Evolutionary conservation across 2,888 invertebrate genomes (phyloP), one percentile per base, ranked within the genome.

Genomic region (Disparrhopalites patrizii): DNA sequence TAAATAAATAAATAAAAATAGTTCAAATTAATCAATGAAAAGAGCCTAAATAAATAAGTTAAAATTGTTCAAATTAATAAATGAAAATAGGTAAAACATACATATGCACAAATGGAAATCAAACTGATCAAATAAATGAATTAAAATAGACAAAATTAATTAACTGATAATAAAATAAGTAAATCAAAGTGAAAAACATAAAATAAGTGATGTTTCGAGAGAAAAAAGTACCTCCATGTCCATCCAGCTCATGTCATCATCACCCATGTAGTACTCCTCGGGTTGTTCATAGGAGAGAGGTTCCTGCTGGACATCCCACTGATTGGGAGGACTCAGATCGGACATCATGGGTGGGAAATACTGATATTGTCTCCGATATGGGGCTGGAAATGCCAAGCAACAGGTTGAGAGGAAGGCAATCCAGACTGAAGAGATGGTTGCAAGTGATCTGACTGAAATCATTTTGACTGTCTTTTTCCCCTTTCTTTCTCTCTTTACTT

Each of bases 371-470:
- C 71, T 62, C 60, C 68, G 61, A 31, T 66, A 69, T n/a, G 40
- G 62, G n/a, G 69, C 57, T 54, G 70, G 70, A 70, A 67, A 72
- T n/a, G 68, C 71, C 67, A 70, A 65, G 69, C 72, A 68, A 71
- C 73, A 73, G 70, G 65, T 65, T 33, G 63, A 62, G 28, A 62
- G 31, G 36, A 62, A 51, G 15, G 43, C 61, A 27, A 50, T 27
- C 58, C 58, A 58, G n/a, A 58, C 15, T 23, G 38, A 58, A 36
- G 56, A 36, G 23, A 36, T 36, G 28, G 38, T 33, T 8, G 27
- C 38, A 8, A 38, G 4, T 8, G 43, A 40, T 58, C 33, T 15
- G 25, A 38, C 47, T 47, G 47, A 47, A 20, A 13, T 7, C 47
- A 47, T 47, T n/a, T n/a, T n/a, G n/a, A n/a, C n/a, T n/a, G n/a